Base-by-base conservation (phyloP, 2,888 invertebrate species). In the Pristionchus mayeri region DNA sequence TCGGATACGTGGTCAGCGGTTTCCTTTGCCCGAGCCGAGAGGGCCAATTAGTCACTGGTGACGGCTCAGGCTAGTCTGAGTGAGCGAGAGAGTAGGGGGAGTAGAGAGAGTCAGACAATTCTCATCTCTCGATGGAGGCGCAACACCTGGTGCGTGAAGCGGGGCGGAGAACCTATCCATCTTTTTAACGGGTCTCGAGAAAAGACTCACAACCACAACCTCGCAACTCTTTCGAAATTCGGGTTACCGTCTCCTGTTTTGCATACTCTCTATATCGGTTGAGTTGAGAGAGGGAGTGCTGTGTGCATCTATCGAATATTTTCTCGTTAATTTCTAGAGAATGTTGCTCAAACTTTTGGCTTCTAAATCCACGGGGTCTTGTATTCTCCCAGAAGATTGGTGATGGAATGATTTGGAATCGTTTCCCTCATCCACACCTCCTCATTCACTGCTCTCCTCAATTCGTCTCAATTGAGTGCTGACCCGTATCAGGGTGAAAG, bases 401-500 rank as follows among this genome's bases (percentile, higher is more conserved):
- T n/a, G n/a, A n/a, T n/a, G n/a, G n/a, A n/a, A n/a, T n/a, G n/a
- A n/a, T n/a, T n/a, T n/a, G n/a, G n/a, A n/a, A n/a, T n/a, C n/a
- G n/a, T n/a, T n/a, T n/a, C n/a, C n/a, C n/a, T n/a, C n/a, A 4
- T 16, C 16, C 16, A 0, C 7, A n/a, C n/a, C n/a, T n/a, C n/a
- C n/a, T n/a, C n/a, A n/a, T n/a, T n/a, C n/a, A n/a, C n/a, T n/a
- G 3, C 18, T 34, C 63, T 37, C 34, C 24, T 44, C 63, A 63
- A 44, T 34, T 34, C 67, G 13, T 67, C 71, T 71, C 44, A 71
- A 71, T 71, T 63, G 63, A 34, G 67, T n/a, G 40, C 37, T 71
- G 71, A 71, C 71, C 71, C 71, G 71, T 40, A 71, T 71, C 71
- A 71, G 71, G n/a, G 71, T 71, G 71, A 71, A 71, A 71, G 71